Percentiles rank a stretch among this genome's conserved stretches.
Evolutionary conservation across 37 sponge, comb jelly and placozoan genomes (phyloP).

Genomic region (Dysidea cf. avara): DNA sequence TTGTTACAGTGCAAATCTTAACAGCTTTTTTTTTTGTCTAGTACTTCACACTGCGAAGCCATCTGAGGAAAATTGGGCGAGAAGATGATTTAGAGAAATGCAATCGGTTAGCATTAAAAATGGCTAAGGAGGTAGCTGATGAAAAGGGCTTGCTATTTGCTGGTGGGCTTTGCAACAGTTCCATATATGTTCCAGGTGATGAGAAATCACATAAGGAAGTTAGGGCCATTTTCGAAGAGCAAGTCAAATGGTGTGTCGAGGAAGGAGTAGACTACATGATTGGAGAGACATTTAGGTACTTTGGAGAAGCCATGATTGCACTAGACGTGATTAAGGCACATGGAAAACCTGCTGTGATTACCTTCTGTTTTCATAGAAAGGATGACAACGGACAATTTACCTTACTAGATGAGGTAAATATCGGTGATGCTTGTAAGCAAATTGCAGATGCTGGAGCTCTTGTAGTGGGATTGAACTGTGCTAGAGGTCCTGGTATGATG

Average conservation of each 20-base stretch:
- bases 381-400: background rate
- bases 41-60: slow-evolving; percentile 51
- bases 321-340: slow-evolving; percentile 44
- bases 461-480: slow-evolving; percentile 51
- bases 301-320: slow-evolving; percentile 45
- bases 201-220: slow-evolving; percentile 14
- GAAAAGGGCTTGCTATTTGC: slow-evolving; percentile 48
- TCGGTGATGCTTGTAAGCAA: slow-evolving; percentile 32
- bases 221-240: slow-evolving; percentile 49
- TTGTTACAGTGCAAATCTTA: too few species aligned
- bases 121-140: slow-evolving; percentile 56
- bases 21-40: slow-evolving; percentile 22
- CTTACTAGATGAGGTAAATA: slow-evolving; percentile 32
- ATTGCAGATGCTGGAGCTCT: slow-evolving; percentile 49
- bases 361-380: background rate
- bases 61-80: slow-evolving; percentile 41
- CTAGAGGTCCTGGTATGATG: slow-evolving; percentile 44
- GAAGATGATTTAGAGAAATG: slow-evolving; percentile 52
- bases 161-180: slow-evolving; percentile 43
- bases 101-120: slow-evolving; percentile 41
- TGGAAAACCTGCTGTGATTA: background rate
- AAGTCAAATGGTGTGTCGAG: slow-evolving; percentile 59
- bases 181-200: slow-evolving; percentile 26
- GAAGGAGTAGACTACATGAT: slow-evolving; percentile 66
- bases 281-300: slow-evolving; percentile 40